Evolutionary conservation across 2,797 vertebrate genomes (phyloP).

Genomic region (Halcyon smyrnensis): DNA sequence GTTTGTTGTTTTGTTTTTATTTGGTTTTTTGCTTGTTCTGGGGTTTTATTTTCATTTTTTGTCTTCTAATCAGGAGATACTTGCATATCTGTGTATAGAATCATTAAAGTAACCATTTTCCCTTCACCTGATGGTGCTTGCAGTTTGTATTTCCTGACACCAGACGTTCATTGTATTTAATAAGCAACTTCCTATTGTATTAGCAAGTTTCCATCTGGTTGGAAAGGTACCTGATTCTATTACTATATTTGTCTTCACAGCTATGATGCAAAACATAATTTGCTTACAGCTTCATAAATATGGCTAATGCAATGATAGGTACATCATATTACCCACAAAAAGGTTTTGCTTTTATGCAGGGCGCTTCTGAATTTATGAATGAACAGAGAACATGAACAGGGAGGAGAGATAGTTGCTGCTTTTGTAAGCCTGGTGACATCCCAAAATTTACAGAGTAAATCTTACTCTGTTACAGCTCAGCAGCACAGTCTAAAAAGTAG

Average conservation of each 20-base stretch:
- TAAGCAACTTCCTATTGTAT: slow-evolving; percentile 74
- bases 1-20: too few relatives aligned
- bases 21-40: too few relatives aligned
- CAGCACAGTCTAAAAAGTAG: background rate
- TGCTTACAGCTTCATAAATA: slow-evolving; percentile 70
- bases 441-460: background rate
- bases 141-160: slow-evolving; percentile 70
- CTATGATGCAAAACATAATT: slow-evolving; percentile 74
- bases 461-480: background rate
- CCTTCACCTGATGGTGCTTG: slow-evolving; percentile 53
- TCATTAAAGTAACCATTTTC: slow-evolving; percentile 36
- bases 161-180: slow-evolving; percentile 68
- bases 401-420: background rate
- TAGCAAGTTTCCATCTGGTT: slow-evolving; percentile 75
- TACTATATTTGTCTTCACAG: slow-evolving; percentile 65
- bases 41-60: background rate
- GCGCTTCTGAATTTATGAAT: slow-evolving; percentile 50
- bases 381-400: background rate
- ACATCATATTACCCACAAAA: slow-evolving; percentile 23
- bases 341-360: slow-evolving; percentile 20
- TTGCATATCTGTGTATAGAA: background rate
- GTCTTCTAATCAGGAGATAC: slow-evolving; percentile 6
- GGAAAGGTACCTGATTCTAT: slow-evolving; percentile 74
- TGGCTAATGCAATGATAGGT: slow-evolving; percentile 70
- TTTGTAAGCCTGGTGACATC: background rate